phyloP scores from a whole-genome alignment of 2,888 invertebrate species.

The Apoderus coryli region DNA sequence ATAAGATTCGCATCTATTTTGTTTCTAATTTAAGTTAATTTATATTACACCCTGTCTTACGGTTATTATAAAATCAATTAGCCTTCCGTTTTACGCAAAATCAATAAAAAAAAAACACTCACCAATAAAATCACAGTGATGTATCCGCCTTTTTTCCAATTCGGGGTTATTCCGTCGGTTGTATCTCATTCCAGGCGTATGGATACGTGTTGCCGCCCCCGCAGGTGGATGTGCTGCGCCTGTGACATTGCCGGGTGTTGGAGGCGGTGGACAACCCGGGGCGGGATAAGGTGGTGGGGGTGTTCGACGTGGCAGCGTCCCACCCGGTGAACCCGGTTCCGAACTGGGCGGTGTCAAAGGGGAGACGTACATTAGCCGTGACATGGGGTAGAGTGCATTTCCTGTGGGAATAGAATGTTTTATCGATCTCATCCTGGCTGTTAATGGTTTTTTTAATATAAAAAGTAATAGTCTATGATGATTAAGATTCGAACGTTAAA shows the following conservation, averaged over 20 bases:
- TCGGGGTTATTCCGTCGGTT: conserved; percentile 95
- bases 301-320: conserved; percentile 52
- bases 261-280: conserved; percentile 31
- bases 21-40: too few species aligned
- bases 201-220: conserved; percentile 21
- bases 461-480: background rate
- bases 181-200: conserved; percentile 47
- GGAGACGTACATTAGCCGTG: conserved; percentile 62
- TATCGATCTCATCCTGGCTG: background rate
- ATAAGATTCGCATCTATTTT: too few species aligned
- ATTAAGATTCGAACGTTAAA: background rate
- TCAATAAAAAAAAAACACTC: too few species aligned
- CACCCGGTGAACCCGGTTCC: conserved; percentile 72
- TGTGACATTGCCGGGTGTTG: conserved; percentile 12
- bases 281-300: conserved; percentile 67
- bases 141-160: conserved; percentile 86
- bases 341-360: conserved; percentile 80
- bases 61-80: too few species aligned
- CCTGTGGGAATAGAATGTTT: conserved; percentile 14
- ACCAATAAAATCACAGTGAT: conserved; percentile 93
- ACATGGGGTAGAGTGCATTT: conserved; percentile 38
- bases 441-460: background rate
- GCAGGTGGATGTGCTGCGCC: conserved; percentile 24
- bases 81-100: too few species aligned
- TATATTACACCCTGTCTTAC: too few species aligned